Percentiles rank a stretch among this genome's conserved stretches.
phyloP scores from a whole-genome alignment of 2,888 invertebrate species.

The Rhagophthalmus giganteus region DNA sequence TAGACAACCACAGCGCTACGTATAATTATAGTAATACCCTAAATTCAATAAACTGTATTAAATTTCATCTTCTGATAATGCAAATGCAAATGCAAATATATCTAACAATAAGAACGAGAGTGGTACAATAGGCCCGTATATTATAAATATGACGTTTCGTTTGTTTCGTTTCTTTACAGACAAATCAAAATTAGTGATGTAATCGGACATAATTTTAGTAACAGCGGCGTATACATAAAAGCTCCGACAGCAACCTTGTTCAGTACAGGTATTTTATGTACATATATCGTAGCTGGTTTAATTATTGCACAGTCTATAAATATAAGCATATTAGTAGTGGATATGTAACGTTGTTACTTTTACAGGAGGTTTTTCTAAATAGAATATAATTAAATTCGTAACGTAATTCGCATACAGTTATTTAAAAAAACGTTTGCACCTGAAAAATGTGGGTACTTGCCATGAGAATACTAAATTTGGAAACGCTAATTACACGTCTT shows the following conservation, averaged over 20 bases:
- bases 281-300: too few relatives aligned
- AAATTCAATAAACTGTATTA: constrained; percentile 12
- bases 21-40: constrained; percentile 27
- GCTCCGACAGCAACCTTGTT: constrained; percentile 13
- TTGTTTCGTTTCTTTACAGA: constrained; percentile 16
- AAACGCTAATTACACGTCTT: constrained; percentile 14
- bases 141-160: constrained; percentile 3
- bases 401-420: neutral
- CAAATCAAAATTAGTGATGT: constrained; percentile 15
- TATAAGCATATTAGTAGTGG: too few relatives aligned
- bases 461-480: constrained; percentile 14
- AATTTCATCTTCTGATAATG: neutral
- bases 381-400: too few relatives aligned
- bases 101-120: neutral
- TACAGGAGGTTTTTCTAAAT: too few relatives aligned
- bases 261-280: too few relatives aligned
- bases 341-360: too few relatives aligned
- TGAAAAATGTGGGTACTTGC: neutral
- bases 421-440: neutral
- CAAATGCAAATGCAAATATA: neutral
- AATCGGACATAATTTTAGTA: constrained; percentile 22
- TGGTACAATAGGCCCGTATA: constrained; percentile 3
- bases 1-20: constrained; percentile 24
- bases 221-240: constrained; percentile 15
- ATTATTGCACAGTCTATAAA: too few relatives aligned